These are phyloP conservation scores for Aricia artaxerxes DNA, from an alignment of 2,888 invertebrate genomes.

Conservation along the genomic window DNA sequence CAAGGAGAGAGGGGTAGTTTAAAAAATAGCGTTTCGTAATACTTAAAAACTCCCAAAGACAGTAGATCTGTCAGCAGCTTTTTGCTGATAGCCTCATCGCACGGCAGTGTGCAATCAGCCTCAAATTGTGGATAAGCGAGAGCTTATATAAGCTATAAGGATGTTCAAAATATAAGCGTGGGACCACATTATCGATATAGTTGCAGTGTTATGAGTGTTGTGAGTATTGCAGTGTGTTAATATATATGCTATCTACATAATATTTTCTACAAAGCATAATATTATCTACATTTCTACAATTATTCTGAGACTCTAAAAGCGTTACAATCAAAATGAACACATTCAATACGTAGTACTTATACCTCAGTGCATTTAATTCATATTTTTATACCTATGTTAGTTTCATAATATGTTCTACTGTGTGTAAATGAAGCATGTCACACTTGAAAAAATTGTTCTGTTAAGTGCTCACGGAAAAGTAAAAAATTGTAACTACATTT, in stretches of 20 bases:
- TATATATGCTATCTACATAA: background rate
- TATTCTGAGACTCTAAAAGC: too few relatives aligned
- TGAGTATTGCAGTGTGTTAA: background rate
- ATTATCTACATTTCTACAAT: too few relatives aligned
- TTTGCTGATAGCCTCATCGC: background rate
- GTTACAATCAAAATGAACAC: too few relatives aligned
- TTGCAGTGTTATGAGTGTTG: background rate
- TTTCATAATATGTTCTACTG: background rate
- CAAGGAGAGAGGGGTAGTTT: too few relatives aligned
- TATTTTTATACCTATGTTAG: background rate
- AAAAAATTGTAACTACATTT: constrained; percentile 14
- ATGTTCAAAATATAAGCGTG: background rate
- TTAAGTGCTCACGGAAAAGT: constrained; percentile 23
- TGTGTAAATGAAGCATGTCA: background rate
- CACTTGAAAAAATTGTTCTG: constrained; percentile 2
- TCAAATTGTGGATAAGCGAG: background rate
- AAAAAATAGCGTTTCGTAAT: too few relatives aligned
- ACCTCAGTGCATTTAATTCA: too few relatives aligned
- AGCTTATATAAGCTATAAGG: background rate
- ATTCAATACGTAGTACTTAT: too few relatives aligned
- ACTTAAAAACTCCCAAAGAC: too few relatives aligned
- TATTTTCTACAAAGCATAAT: too few relatives aligned
- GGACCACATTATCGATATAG: background rate
- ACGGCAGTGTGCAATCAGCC: background rate
- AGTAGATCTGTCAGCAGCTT: too few relatives aligned